A percentile compares a stretch with the other conserved stretches of the same genome.
Evolutionary conservation across 2,113 vertebrate species (phyloP).

Genomic region (Dunckerocampus dactyliophorus): DNA sequence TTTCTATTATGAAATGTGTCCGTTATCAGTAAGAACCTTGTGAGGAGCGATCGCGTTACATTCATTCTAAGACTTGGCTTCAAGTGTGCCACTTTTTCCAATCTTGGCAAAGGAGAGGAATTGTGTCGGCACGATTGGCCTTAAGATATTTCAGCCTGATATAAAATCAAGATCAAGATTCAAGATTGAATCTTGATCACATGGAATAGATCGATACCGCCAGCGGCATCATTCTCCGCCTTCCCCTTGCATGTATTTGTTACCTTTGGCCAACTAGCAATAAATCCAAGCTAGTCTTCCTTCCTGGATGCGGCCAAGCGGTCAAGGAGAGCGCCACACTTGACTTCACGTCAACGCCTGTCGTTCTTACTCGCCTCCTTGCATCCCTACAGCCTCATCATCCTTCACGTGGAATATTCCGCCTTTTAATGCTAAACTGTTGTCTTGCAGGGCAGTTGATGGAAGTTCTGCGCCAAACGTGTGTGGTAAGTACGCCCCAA

Average conservation of each 20-base stretch:
- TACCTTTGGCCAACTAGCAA: conserved; percentile 75
- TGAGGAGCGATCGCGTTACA: no score
- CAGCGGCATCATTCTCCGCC: conserved; percentile 66
- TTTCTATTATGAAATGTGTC: no score
- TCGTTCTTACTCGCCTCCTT: conserved; percentile 48
- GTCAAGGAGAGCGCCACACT: conserved; percentile 73
- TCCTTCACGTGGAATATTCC: background rate
- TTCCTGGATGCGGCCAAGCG: conserved; percentile 66
- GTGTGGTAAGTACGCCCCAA: conserved; percentile 29
- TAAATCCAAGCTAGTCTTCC: conserved; percentile 76
- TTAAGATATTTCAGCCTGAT: no score
- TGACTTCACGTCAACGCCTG: conserved; percentile 64
- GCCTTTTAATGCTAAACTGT: background rate
- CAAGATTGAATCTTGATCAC: no score
- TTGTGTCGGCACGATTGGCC: no score
- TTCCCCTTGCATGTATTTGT: conserved; percentile 74
- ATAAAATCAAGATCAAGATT: no score
- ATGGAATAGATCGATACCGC: no score
- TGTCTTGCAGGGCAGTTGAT: background rate
- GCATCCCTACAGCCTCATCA: conserved; percentile 11
- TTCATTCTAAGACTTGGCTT: no score
- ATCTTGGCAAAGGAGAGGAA: no score
- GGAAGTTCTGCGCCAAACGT: background rate
- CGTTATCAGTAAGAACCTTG: no score
- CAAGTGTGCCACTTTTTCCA: no score